A percentile compares a stretch with the other conserved stretches of the same genome.
These are phyloP conservation scores for Pygoscelis adeliae DNA, from an alignment of 2,113 vertebrate genomes.

Conservation along the genomic window DNA sequence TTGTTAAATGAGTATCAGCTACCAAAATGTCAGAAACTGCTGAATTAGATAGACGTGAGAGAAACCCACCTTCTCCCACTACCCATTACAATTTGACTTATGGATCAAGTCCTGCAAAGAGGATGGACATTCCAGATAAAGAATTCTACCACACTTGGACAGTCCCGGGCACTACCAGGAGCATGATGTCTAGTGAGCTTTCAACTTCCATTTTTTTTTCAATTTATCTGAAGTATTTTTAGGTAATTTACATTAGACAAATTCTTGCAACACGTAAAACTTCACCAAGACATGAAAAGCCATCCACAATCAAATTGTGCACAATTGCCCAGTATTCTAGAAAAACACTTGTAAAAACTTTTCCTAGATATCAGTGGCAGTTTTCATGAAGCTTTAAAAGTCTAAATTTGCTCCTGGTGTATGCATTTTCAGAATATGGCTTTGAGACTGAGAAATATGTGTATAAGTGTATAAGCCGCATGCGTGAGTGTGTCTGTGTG, in stretches of 20 bases:
- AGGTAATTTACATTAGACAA: neutral
- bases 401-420: neutral
- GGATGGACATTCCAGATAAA: neutral
- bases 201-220: neutral
- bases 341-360: neutral
- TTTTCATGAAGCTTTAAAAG: neutral
- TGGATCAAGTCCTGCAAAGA: neutral
- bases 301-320: neutral
- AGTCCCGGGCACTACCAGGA: neutral
- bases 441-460: neutral
- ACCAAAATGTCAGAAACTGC: neutral
- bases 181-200: neutral
- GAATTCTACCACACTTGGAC: neutral
- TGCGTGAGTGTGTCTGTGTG: neutral
- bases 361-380: neutral
- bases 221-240: neutral
- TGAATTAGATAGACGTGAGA: neutral
- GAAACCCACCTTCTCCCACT: neutral
- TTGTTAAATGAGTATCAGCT: neutral
- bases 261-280: neutral
- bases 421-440: neutral
- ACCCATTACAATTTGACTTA: neutral
- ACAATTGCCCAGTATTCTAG: neutral
- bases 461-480: neutral
- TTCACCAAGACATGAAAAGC: neutral